Percentiles rank a stretch among this genome's conserved stretches.
phyloP scores from a whole-genome alignment of 1,140 invertebrate species.

The Procambarus clarkii region DNA sequence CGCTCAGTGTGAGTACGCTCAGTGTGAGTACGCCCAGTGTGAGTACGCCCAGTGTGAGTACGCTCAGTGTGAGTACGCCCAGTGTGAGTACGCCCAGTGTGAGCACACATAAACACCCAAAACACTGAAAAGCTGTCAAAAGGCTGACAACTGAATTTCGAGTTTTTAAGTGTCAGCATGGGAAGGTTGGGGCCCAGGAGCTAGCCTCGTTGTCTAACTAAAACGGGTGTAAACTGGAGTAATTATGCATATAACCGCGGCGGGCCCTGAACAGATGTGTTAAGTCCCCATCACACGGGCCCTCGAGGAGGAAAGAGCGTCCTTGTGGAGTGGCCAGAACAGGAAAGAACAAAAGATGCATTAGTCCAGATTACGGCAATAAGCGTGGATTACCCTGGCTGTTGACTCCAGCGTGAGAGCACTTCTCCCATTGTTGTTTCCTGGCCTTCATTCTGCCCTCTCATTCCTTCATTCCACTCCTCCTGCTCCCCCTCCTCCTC shows the following conservation, averaged over 20 bases:
- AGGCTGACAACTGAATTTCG: no score
- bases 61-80: no score
- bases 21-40: no score
- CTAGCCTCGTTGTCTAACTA: neutral
- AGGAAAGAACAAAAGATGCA: slow-evolving; percentile 56
- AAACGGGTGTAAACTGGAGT: neutral
- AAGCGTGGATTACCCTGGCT: slow-evolving; percentile 59
- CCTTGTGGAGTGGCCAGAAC: slow-evolving; percentile 32
- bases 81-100: no score
- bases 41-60: no score
- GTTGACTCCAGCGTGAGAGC: slow-evolving; percentile 47
- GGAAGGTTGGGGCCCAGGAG: no score
- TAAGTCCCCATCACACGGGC: slow-evolving; percentile 23
- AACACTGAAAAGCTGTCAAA: no score
- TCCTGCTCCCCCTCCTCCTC: neutral
- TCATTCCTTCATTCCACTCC: neutral
- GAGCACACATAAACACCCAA: no score
- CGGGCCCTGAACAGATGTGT: neutral
- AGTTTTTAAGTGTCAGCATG: no score
- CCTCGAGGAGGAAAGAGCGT: slow-evolving; percentile 20
- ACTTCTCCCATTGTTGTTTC: slow-evolving; percentile 46
- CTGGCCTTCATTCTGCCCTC: neutral
- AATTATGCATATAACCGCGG: neutral
- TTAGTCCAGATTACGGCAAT: slow-evolving; percentile 66
- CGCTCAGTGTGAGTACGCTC: no score